A percentile compares a stretch with the other conserved stretches of the same genome.
phyloP scores from a whole-genome alignment of 2,797 vertebrate genomes.

The Enteromius viviparus region DNA sequence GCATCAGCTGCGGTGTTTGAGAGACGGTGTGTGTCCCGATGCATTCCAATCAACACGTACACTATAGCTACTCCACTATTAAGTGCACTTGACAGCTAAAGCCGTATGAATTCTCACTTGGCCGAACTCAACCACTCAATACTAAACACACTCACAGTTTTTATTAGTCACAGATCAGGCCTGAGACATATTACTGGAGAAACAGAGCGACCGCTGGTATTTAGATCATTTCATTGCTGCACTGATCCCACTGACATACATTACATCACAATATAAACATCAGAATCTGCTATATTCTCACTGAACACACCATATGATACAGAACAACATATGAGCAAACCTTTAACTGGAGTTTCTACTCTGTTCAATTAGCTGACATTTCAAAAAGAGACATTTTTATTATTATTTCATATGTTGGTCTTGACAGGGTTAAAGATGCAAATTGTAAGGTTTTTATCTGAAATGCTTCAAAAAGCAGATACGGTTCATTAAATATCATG shows the following conservation, averaged over 20 bases:
- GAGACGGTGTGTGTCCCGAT: too few species aligned
- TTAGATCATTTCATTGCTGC: neutral
- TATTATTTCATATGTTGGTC: neutral
- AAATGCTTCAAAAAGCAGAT: neutral
- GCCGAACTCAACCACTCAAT: neutral
- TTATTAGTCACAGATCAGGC: too few species aligned
- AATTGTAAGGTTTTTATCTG: neutral
- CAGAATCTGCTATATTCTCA: neutral
- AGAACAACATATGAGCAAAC: neutral
- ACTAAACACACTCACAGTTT: neutral
- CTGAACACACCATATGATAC: neutral
- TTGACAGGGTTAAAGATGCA: neutral
- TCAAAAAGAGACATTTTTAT: neutral
- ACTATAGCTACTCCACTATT: neutral
- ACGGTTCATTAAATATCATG: neutral
- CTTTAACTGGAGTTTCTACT: neutral
- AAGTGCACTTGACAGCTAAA: conserved; percentile 40
- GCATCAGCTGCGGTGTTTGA: too few species aligned
- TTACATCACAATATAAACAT: neutral
- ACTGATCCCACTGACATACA: neutral
- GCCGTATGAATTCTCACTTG: neutral
- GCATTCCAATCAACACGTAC: too few species aligned
- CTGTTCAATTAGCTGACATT: neutral
- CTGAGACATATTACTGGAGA: neutral
- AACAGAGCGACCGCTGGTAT: neutral